Percentiles rank a stretch among this genome's conserved stretches.
These are phyloP conservation scores for Cavia aperea DNA, from an alignment of 2,113 vertebrate genomes.

Conservation along the genomic window DNA sequence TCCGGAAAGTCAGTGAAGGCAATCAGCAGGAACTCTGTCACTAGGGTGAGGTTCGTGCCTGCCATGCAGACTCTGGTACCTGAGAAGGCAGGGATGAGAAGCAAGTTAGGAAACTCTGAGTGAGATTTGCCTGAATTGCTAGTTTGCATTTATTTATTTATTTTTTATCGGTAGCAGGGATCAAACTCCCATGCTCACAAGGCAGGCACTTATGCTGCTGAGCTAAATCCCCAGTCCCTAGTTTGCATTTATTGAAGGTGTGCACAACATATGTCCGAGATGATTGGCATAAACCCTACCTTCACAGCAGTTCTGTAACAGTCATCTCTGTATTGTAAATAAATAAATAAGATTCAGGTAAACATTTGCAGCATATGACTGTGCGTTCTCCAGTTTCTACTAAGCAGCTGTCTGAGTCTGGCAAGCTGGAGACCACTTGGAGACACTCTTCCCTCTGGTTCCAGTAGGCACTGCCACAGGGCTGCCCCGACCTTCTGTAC, in stretches of 20 bases:
- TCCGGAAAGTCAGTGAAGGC: neutral
- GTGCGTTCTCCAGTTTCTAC: neutral
- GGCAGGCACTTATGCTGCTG: too few relatives aligned
- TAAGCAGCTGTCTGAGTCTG: neutral
- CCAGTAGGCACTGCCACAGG: rapidly evolving
- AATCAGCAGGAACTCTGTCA: too few relatives aligned
- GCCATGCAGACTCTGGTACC: too few relatives aligned
- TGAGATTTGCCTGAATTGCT: neutral
- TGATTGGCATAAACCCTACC: too few relatives aligned
- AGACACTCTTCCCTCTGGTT: neutral
- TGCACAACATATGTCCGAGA: neutral
- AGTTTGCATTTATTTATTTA: neutral
- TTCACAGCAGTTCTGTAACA: neutral
- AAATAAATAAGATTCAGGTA: neutral
- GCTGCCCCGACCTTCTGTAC: too few relatives aligned
- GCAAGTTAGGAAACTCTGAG: neutral
- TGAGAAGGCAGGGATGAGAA: neutral
- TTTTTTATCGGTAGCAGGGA: too few relatives aligned
- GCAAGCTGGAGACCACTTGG: neutral
- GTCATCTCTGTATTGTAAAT: too few relatives aligned
- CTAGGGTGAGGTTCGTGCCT: too few relatives aligned
- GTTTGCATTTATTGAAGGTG: neutral
- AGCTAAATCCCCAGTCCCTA: too few relatives aligned
- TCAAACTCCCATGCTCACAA: too few relatives aligned
- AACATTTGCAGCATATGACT: neutral